Evolutionary conservation across 2,888 invertebrate genomes (phyloP).

Genomic region (Scelioninae gen. 2): DNA sequence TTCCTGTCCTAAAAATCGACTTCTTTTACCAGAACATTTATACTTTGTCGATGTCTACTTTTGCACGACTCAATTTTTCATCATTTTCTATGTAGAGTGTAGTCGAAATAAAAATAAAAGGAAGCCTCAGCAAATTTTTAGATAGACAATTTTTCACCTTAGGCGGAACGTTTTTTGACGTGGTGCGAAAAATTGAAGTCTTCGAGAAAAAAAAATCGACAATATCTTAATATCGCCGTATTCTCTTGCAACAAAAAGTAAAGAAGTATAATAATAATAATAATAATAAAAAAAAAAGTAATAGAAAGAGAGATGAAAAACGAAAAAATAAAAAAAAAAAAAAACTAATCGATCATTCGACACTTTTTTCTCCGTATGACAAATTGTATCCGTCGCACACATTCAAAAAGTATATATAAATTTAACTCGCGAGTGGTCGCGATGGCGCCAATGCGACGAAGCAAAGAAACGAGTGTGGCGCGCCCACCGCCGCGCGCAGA

Average conservation of each 20-base stretch:
- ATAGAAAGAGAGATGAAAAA: conserved; percentile 15
- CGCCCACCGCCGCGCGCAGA: background rate
- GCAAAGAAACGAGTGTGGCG: background rate
- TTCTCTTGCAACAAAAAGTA: conserved; percentile 46
- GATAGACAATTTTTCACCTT: conserved; percentile 53
- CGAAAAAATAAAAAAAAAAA: conserved; percentile 10
- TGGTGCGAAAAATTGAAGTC: conserved; percentile 44
- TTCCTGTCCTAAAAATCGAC: conserved; percentile 45
- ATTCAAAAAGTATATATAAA: conserved; percentile 56
- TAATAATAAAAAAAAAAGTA: conserved; percentile 27
- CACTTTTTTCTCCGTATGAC: conserved; percentile 48
- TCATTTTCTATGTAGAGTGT: conserved; percentile 53
- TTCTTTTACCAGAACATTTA: conserved; percentile 49
- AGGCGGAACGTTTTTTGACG: conserved; percentile 40
- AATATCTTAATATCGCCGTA: conserved; percentile 54
- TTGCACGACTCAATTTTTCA: conserved; percentile 53
- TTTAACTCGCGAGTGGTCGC: conserved; percentile 52
- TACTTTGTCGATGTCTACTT: conserved; percentile 54
- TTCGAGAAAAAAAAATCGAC: conserved; percentile 46
- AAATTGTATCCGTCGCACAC: conserved; percentile 56
- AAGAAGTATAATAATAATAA: conserved; percentile 32
- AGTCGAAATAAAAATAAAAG: conserved; percentile 21
- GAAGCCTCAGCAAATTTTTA: conserved; percentile 45
- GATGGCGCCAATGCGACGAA: conserved; percentile 7
- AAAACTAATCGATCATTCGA: conserved; percentile 47